Evolutionary conservation across 1,140 invertebrate species (phyloP), one percentile per base, ranked within the genome.

Genomic region (Battus philenor): DNA sequence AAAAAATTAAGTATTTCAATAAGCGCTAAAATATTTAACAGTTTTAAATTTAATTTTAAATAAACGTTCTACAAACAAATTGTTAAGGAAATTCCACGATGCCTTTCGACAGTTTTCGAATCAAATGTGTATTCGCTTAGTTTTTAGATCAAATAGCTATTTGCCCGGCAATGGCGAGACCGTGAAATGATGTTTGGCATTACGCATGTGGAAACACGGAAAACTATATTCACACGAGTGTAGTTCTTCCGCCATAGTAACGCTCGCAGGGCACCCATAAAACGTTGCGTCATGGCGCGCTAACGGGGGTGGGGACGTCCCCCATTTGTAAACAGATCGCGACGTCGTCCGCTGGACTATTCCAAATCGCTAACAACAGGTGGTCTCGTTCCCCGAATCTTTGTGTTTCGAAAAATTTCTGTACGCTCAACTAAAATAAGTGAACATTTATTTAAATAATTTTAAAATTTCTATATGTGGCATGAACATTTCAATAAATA

Each of bases 311-410:
- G 67, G 59, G 57, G 71, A 59, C 51, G 54, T 55, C 66, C 61
- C 59, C 67, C 64, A 68, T 75, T 77, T 73, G 79, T 83, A 83
- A 80, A 83, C 79, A 83, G 71, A 75, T 75, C 63, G 69, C 73
- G 76, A 73, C 71, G 68, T 49, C 71, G 64, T 63, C 68, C 63
- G 59, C 54, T 57, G 62, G 68, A 65, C 71, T 70, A 70, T 61
- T 67, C 60, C 61, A 64, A 76, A 78, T 70, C 63, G 70, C 63
- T 59, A 57, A 63, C 75, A 82, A 80, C 79, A 80, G 76, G 74
- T 80, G 79, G 76, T 69, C 56, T 49, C 51, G 34, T 56, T 55
- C 32, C 32, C 39, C 13, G 13, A 31, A 50, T 53, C 39, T 18
- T n/a, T n/a, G n/a, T n/a, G n/a, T n/a, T n/a, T n/a, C n/a, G n/a